Evolutionary conservation across 2,797 vertebrate genomes (phyloP).

Genomic region (Cryptoblepharus egeriae): DNA sequence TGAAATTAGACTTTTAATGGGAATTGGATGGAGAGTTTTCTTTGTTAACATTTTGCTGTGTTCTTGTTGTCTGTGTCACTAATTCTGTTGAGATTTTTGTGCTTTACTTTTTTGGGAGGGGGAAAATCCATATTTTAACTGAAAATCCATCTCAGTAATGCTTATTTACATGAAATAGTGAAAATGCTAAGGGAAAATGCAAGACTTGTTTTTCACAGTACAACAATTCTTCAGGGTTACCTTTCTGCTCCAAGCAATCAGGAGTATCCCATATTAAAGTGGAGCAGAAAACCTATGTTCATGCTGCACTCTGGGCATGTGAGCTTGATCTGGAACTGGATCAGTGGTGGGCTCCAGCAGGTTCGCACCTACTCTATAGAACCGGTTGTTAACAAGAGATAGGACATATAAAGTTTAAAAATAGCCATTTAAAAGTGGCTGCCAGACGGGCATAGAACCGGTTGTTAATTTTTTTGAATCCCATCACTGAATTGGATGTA

Average conservation of each 20-base stretch:
- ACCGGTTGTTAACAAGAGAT: no score
- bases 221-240: background rate
- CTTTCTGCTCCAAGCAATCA: background rate
- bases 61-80: background rate
- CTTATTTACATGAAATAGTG: constrained; percentile 42
- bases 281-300: background rate
- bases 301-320: no score
- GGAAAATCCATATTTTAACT: constrained; percentile 18
- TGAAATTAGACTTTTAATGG: constrained; percentile 51
- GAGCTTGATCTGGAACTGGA: background rate
- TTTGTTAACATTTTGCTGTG: constrained; percentile 20
- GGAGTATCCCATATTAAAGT: background rate
- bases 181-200: constrained; percentile 44
- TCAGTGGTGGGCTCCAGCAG: no score
- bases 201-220: background rate
- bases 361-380: no score
- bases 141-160: constrained; percentile 31
- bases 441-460: no score
- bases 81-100: no score
- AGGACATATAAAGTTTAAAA: no score
- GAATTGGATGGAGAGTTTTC: constrained; percentile 5
- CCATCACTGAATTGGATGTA: no score
- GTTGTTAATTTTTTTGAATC: no score
- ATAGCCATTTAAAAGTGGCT: no score
- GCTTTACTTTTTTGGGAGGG: background rate